Evolutionary conservation across 2,888 invertebrate genomes (phyloP).

Genomic region (Abrostola tripartita): DNA sequence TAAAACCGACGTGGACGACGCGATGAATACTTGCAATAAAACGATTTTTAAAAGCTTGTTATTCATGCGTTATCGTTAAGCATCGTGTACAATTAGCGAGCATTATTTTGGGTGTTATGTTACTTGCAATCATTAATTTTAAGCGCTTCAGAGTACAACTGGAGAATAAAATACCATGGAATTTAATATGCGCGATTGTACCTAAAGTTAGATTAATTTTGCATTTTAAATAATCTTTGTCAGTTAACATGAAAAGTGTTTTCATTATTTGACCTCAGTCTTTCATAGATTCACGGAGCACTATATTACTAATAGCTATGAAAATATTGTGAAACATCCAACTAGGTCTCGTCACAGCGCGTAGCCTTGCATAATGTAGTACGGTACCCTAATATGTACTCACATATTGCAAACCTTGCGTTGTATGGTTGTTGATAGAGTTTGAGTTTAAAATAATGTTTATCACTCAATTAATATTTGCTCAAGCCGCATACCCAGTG

Average conservation of each 20-base stretch:
- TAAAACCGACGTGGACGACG: conserved; percentile 56
- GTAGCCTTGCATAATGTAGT: conserved; percentile 10
- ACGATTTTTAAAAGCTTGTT: conserved; percentile 55
- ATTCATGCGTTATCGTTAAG: conserved; percentile 44
- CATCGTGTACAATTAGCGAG: conserved; percentile 41
- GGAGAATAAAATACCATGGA: background rate
- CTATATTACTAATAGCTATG: conserved; percentile 25
- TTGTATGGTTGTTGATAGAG: conserved; percentile 5
- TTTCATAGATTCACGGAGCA: conserved; percentile 6
- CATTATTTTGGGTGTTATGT: conserved; percentile 43
- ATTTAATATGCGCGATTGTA: background rate
- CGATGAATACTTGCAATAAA: conserved; percentile 53
- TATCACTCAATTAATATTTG: background rate
- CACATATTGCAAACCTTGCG: background rate
- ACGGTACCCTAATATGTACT: conserved; percentile 7
- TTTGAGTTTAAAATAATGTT: conserved; percentile 1
- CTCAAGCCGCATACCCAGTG: conserved; percentile 1
- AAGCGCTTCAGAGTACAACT: conserved; percentile 17
- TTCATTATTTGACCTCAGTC: background rate
- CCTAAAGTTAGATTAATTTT: too few species aligned
- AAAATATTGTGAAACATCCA: conserved; percentile 32
- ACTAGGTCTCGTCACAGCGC: background rate
- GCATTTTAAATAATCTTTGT: too few species aligned
- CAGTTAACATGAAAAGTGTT: too few species aligned
- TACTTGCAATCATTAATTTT: conserved; percentile 42